Evolutionary conservation across 1,140 invertebrate genomes (phyloP).

Genomic region (Drosophila ercepeae): DNA sequence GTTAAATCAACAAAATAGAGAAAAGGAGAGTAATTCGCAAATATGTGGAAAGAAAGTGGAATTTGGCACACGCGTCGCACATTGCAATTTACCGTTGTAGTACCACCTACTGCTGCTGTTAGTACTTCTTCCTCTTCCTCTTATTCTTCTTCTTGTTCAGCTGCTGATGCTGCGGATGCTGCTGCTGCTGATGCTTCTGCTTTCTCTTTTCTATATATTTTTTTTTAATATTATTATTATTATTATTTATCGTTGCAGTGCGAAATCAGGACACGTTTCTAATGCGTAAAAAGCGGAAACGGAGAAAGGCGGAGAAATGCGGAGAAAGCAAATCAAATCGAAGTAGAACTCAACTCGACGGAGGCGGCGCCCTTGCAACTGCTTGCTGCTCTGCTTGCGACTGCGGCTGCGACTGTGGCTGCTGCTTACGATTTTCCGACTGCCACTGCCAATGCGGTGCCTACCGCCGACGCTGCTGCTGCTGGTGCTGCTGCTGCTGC

Average conservation of each 20-base stretch:
- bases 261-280: conserved; percentile 37
- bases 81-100: conserved; percentile 34
- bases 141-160: neutral
- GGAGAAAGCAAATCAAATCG: conserved; percentile 32
- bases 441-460: conserved; percentile 15
- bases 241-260: conserved; percentile 8
- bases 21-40: conserved; percentile 4
- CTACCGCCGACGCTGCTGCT: neutral
- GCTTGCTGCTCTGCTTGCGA: conserved; percentile 44
- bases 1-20: conserved; percentile 17
- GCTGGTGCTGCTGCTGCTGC: conserved; percentile 13
- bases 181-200: conserved; percentile 9
- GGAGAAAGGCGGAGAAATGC: conserved; percentile 17
- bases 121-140: neutral
- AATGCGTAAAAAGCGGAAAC: conserved; percentile 29
- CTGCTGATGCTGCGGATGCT: conserved; percentile 3
- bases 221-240: conserved; percentile 4
- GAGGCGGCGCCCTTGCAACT: conserved; percentile 45
- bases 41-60: conserved; percentile 25
- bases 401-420: conserved; percentile 41
- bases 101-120: conserved; percentile 15
- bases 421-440: conserved; percentile 39
- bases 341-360: conserved; percentile 49
- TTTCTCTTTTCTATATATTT: neutral
- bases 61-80: conserved; percentile 38